Base-by-base conservation (phyloP, 2,888 invertebrate genomes). In the Eugnorisma glareosa region DNA sequence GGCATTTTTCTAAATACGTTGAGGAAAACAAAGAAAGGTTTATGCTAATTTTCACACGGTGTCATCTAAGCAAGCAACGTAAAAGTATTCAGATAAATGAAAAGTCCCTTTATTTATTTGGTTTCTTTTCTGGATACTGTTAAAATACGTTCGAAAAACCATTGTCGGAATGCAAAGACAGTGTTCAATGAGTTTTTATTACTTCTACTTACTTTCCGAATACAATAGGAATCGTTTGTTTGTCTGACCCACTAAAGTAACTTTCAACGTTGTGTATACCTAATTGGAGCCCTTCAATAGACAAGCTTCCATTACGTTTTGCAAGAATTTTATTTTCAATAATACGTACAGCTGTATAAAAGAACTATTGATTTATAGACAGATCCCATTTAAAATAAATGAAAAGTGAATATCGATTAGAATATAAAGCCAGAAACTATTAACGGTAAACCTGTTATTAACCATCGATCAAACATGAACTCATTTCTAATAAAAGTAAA, bases 201-300 rank as follows among this genome's bases (percentile, higher is more conserved):
- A 67, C 77, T 68, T 82, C 57, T 71, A 54, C 54, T 73, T 77
- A 54, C 54, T 73, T 82, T 71, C 31, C 13, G 57, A 83, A 85
- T 85, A 82, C 83, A 83, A 83, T 85, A 73, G 67, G 64, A 77
- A 77, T 67, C 40, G 59, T 75, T 86, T 84, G 80, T 79, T 80
- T 81, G 68, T 68, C 72, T 75, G 86, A 77, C 84, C 87, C 61
- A 81, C 66, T 66, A 70, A 75, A 75, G 70, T 77, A 78, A 73
- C 73, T 80, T 81, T 72, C 70, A 76, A 86, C 63, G 54, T 69
- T 72, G 67, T 71, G 40, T 75, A 43, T 59, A 72, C 40, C 43
- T 82, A 79, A 82, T 82, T 86, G 75, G 64, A 71, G 37, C 73
- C 86, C 83, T 85, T 59, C 45, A 72, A 63, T 45, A 37, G 31